These are phyloP conservation scores for Suncus etruscus DNA, from an alignment of 2,113 vertebrate genomes.

Conservation along the genomic window DNA sequence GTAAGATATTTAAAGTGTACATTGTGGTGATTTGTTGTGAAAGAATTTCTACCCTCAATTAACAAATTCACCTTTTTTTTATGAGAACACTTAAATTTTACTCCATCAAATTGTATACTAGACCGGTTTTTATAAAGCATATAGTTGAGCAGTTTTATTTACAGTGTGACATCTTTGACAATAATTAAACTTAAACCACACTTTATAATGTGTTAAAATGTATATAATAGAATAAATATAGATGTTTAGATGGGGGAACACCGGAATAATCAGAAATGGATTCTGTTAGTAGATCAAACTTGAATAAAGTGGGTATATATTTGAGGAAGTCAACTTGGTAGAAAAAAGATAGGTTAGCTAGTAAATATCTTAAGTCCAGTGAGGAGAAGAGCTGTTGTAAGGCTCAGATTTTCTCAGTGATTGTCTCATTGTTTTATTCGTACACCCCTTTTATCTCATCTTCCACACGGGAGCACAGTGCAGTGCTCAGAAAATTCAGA, in stretches of 20 bases:
- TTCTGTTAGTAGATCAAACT: constrained; percentile 23
- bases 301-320: constrained; percentile 29
- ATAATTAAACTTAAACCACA: neutral
- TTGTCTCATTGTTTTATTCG: neutral
- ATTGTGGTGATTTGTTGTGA: constrained; percentile 12
- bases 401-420: neutral
- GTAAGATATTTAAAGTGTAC: constrained; percentile 21
- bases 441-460: constrained; percentile 13
- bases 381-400: neutral
- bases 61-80: neutral
- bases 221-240: neutral
- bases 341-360: neutral
- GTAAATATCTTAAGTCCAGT: neutral
- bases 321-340: neutral
- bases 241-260: constrained; percentile 4
- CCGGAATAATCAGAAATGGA: constrained; percentile 28
- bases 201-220: constrained; percentile 36
- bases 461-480: neutral
- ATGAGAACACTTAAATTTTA: constrained; percentile 7
- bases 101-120: neutral
- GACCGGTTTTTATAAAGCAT: constrained; percentile 21
- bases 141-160: constrained; percentile 47
- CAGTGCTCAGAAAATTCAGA: constrained; percentile 4
- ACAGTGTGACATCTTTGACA: neutral
- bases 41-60: neutral